These are phyloP conservation scores for Telmatochromis brichardi DNA, from an alignment of 2,113 vertebrate species.

Conservation along the genomic window DNA sequence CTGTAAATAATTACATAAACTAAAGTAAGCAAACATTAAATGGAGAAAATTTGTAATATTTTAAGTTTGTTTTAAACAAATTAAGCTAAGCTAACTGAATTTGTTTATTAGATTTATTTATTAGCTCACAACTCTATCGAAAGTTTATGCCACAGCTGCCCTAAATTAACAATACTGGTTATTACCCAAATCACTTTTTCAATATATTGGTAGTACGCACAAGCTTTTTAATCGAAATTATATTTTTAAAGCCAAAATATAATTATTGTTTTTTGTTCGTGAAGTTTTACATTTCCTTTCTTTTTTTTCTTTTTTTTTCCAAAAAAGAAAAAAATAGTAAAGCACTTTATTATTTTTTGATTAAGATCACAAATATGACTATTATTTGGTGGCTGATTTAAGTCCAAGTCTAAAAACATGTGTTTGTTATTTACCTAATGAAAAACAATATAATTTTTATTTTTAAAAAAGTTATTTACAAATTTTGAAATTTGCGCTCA, in stretches of 20 bases:
- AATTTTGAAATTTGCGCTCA: neutral
- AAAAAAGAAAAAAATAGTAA: neutral
- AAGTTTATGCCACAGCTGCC: neutral
- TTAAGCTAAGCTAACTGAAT: neutral
- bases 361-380: neutral
- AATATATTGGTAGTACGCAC: neutral
- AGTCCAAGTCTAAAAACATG: neutral
- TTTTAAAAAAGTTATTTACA: neutral
- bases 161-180: neutral
- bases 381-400: neutral
- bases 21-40: neutral
- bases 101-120: neutral
- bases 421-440: neutral
- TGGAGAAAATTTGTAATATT: neutral
- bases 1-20: neutral
- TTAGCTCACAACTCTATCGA: neutral
- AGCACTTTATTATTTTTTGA: neutral
- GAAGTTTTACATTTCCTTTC: neutral
- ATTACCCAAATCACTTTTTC: neutral
- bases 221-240: neutral
- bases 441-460: neutral
- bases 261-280: neutral
- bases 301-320: neutral
- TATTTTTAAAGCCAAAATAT: neutral
- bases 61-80: neutral